Evolutionary conservation across 2,888 invertebrate species (phyloP).

Genomic region (Heliconius erato): DNA sequence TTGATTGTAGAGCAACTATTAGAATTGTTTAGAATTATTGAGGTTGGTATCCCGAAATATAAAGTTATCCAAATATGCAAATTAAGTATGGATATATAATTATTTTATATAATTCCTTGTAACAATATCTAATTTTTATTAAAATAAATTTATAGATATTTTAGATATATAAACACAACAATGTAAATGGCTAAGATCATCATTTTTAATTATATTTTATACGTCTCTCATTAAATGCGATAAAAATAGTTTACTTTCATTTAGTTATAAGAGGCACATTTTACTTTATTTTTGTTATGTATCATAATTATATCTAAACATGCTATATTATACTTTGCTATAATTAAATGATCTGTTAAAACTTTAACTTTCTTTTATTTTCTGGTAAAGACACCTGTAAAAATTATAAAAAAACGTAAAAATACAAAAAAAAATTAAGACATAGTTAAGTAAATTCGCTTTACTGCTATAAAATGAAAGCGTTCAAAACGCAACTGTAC

Average conservation of each 20-base stretch:
- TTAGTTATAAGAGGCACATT: not conserved
- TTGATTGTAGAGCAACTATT: not conserved
- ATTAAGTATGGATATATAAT: too few relatives aligned
- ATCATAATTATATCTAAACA: not conserved
- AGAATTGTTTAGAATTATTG: not conserved
- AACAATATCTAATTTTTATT: not conserved
- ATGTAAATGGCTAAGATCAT: not conserved
- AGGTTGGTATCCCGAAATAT: not conserved
- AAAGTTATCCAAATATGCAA: not conserved
- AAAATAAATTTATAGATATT: not conserved
- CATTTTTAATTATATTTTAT: not conserved
- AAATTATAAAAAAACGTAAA: not conserved
- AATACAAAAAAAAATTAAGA: not conserved
- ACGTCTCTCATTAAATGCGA: not conserved
- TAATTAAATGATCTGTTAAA: not conserved
- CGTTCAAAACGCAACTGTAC: slow-evolving; percentile 23
- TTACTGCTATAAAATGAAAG: slow-evolving; percentile 13
- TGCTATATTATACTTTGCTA: not conserved
- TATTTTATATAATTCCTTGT: too few relatives aligned
- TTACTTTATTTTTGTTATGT: not conserved
- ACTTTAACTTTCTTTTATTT: not conserved
- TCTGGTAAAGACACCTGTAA: not conserved
- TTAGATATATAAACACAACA: not conserved
- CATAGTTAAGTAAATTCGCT: not conserved
- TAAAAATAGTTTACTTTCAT: not conserved